Conservation (phyloP, 92 coral and sea anemone species). For the Micromussa lordhowensis region DNA sequence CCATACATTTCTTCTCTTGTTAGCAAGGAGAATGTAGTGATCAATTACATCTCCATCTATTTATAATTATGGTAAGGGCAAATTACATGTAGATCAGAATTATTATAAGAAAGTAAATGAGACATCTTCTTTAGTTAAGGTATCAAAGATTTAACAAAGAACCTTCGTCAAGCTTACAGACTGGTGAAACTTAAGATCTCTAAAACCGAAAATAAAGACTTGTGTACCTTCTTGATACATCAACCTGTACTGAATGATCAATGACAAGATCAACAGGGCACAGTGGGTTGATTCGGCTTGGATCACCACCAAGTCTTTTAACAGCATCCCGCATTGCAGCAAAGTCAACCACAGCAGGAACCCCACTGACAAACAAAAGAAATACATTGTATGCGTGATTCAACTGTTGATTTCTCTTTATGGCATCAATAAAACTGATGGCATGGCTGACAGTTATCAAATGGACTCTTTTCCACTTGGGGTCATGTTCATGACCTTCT, state of each 20-base stretch:
- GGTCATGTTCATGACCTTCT: too few species aligned
- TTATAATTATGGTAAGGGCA: background rate
- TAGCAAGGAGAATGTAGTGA: background rate
- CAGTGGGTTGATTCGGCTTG: conserved; percentile 87
- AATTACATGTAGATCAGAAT: too few species aligned
- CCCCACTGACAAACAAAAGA: conserved; percentile 75
- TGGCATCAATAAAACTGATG: too few species aligned
- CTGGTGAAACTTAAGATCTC: too few species aligned
- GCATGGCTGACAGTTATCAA: too few species aligned
- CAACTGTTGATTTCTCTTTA: too few species aligned
- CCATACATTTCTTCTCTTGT: background rate
- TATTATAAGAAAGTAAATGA: background rate
- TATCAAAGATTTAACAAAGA: too few species aligned
- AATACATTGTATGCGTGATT: too few species aligned
- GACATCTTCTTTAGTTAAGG: background rate
- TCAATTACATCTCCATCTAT: background rate
- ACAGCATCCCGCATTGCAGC: conserved; percentile 99
- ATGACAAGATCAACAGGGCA: conserved; percentile 98
- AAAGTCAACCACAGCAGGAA: conserved; percentile 99
- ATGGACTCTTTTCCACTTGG: too few species aligned
- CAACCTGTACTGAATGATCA: conserved; percentile 99
- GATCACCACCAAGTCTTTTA: conserved; percentile 95
- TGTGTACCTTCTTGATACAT: conserved; percentile 82
- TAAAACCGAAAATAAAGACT: background rate
- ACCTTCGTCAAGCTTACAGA: too few species aligned